phyloP scores from a whole-genome alignment of 2,113 vertebrate genomes.

The Arizona elegans region DNA sequence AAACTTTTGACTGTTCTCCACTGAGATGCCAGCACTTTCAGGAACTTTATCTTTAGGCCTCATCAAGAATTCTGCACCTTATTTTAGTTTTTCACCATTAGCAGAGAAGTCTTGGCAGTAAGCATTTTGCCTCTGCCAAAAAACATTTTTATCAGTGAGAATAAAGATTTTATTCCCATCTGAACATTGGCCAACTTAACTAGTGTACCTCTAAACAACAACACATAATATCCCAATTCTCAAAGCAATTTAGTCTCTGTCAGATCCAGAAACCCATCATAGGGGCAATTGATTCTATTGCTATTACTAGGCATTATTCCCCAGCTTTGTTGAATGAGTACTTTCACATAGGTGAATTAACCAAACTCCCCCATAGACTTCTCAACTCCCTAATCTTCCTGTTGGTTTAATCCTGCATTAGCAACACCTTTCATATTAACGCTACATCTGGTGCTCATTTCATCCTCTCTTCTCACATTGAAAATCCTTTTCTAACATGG shows the following conservation, averaged over 20 bases:
- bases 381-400: not conserved
- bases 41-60: not conserved
- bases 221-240: conserved; percentile 49
- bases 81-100: conserved; percentile 48
- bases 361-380: not conserved
- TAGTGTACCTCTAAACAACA: conserved; percentile 52
- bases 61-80: not conserved
- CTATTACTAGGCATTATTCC: conserved; percentile 36
- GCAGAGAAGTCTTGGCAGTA: conserved; percentile 43
- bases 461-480: not conserved
- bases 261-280: conserved; percentile 40
- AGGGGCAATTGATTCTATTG: conserved; percentile 26
- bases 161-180: conserved; percentile 63
- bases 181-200: conserved; percentile 65
- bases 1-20: not conserved
- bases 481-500: not conserved
- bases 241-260: conserved; percentile 59
- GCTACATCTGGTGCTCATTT: not conserved
- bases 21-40: not conserved
- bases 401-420: not conserved
- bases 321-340: conserved; percentile 32
- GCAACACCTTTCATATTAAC: not conserved
- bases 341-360: conserved; percentile 40
- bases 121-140: conserved; percentile 51
- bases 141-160: conserved; percentile 62